Base-by-base conservation (phyloP, 2,888 invertebrate species). In the Epirrhoe tristata region DNA sequence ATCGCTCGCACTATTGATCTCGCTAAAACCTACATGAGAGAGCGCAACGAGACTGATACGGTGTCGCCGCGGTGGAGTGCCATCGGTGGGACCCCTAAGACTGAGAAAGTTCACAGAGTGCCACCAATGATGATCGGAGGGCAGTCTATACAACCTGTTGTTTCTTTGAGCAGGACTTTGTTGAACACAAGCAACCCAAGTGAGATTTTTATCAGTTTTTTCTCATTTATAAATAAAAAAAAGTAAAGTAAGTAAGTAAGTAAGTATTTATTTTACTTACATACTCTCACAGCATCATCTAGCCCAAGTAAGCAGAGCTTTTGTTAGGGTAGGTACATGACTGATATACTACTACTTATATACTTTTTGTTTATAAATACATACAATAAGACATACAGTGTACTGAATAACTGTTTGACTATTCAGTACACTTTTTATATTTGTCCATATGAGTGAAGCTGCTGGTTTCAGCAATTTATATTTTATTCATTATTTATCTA, bases 131-230 rank as follows among this genome's bases (percentile, higher is more conserved):
- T 89, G 79, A 80, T 90, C 48, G 91, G 89, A 0, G 93, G 93
- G 0, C 86, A 85, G 68, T 85, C 87, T 0, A 88, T 92, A 69
- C 93, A 93, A 70, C 93, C 93, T 0, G 91, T 92, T 0, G 92
- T 93, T 0, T 80, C 90, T 3, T 77, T 93, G 1, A 90, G 86
- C 56, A 82, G 91, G 64, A 84, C 88, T 32, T 66, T 87, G 12
- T 61, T 89, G 1, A 84, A 86, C 70, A 78, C 81, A n/a, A 86
- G 80, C 69, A 83, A 77, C 70, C 58, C 79, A 68, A 76, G 89
- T 90, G 72, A 82, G 87, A 77, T 53, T 14, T 55, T 3, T 7
- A 12, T 36, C 0, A 8, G 3, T 12, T n/a, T n/a, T n/a, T n/a
- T n/a, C n/a, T n/a, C n/a, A n/a, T n/a, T n/a, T n/a, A n/a, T n/a